phyloP scores from a whole-genome alignment of 2,797 vertebrate species.

The Enoplosus armatus region DNA sequence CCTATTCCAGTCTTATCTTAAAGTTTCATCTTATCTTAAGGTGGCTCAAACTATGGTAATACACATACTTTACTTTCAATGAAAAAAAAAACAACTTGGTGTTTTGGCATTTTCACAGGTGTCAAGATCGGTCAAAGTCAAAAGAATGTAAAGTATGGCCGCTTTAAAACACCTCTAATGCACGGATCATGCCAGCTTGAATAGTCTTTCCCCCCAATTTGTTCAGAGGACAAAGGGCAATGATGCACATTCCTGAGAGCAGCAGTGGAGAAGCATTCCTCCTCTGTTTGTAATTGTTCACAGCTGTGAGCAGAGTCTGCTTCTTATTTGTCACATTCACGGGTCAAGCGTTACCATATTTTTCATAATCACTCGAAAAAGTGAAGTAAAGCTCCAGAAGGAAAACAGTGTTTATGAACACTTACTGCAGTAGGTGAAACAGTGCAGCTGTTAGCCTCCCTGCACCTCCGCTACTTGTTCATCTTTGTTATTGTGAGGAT shows the following conservation, averaged over 20 bases:
- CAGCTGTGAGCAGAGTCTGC: constrained; percentile 75
- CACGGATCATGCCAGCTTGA: constrained; percentile 51
- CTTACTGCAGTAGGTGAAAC: constrained; percentile 61
- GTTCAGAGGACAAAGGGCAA: constrained; percentile 76
- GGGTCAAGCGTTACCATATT: constrained; percentile 76
- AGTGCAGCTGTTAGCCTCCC: constrained; percentile 50
- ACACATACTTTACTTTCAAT: background rate
- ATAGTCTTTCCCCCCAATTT: constrained; percentile 63
- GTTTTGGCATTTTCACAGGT: constrained; percentile 52
- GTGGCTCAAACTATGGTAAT: background rate
- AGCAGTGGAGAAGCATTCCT: constrained; percentile 76
- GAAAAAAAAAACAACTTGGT: background rate
- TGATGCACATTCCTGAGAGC: constrained; percentile 75
- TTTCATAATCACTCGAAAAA: constrained; percentile 70
- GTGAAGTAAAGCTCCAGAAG: constrained; percentile 50
- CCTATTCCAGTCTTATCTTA: background rate
- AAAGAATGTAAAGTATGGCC: constrained; percentile 31
- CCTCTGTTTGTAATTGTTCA: constrained; percentile 82
- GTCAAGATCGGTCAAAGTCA: constrained; percentile 31
- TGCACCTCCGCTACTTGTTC: constrained; percentile 38
- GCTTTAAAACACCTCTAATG: constrained; percentile 38
- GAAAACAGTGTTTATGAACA: constrained; percentile 45
- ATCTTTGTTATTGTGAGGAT: constrained; percentile 45
- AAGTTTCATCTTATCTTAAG: background rate
- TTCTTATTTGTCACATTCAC: constrained; percentile 83